These are phyloP conservation scores for Mamestra brassicae DNA, from an alignment of 2,888 invertebrate genomes.

Conservation along the genomic window DNA sequence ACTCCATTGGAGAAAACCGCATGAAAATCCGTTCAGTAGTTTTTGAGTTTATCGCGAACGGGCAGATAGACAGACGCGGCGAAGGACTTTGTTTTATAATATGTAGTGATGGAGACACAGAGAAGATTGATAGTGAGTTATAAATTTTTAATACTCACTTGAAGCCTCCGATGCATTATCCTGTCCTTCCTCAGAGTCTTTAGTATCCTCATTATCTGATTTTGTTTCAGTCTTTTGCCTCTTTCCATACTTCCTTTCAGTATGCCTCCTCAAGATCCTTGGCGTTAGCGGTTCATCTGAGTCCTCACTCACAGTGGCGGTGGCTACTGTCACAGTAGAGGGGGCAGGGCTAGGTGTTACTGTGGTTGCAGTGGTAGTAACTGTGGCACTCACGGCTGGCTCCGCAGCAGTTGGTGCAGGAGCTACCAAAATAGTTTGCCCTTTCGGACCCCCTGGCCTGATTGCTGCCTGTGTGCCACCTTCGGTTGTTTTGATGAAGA, in stretches of 20 bases:
- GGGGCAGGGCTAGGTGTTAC: constrained; percentile 26
- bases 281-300: constrained; percentile 68
- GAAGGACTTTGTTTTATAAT: no score
- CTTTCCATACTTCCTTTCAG: constrained; percentile 87
- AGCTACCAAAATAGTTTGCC: constrained; percentile 87
- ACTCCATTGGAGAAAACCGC: no score
- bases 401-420: constrained; percentile 75
- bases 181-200: constrained; percentile 73
- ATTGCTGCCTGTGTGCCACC: constrained; percentile 82
- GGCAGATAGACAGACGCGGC: no score
- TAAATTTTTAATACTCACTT: constrained; percentile 72
- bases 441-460: constrained; percentile 82
- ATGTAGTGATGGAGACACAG: no score
- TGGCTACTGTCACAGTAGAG: constrained; percentile 45
- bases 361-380: constrained; percentile 16
- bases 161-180: constrained; percentile 75
- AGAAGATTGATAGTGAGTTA: no score
- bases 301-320: constrained; percentile 52
- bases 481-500: constrained; percentile 88
- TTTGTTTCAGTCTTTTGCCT: constrained; percentile 82
- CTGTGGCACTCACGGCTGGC: constrained; percentile 2
- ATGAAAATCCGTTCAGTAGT: no score
- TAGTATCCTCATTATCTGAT: constrained; percentile 75
- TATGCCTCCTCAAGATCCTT: constrained; percentile 80
- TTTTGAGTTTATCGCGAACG: no score